Conservation (phyloP, 92 coral and sea anemone genomes). For the Phymanthus crucifer region DNA sequence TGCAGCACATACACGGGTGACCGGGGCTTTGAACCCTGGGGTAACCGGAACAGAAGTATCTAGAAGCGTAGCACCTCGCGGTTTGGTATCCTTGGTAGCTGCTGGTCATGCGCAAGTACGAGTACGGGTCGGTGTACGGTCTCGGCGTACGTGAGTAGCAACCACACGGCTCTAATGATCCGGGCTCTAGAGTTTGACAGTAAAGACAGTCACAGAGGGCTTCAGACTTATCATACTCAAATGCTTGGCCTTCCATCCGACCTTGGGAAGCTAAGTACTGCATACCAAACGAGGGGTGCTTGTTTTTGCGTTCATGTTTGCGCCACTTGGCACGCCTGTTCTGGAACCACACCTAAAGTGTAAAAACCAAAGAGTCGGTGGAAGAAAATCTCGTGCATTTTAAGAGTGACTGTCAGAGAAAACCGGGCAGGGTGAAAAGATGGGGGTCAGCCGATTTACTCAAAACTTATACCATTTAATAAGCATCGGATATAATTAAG, state of each 20-base stretch:
- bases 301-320: slow-evolving; percentile 39
- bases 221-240: background rate
- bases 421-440: too few relatives aligned
- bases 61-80: background rate
- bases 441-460: too few relatives aligned
- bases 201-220: slow-evolving; percentile 26
- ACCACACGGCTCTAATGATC: background rate
- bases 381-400: too few relatives aligned
- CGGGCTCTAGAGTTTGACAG: background rate
- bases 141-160: slow-evolving; percentile 3
- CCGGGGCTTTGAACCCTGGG: slow-evolving; percentile 1
- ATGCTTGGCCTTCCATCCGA: slow-evolving; percentile 20
- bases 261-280: slow-evolving; percentile 44
- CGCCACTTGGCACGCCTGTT: slow-evolving; percentile 57
- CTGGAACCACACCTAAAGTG: slow-evolving; percentile 46
- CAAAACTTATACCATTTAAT: too few relatives aligned
- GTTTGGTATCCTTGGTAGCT: slow-evolving; percentile 3
- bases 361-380: background rate
- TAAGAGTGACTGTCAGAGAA: too few relatives aligned
- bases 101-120: slow-evolving; percentile 2
- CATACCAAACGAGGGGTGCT: slow-evolving; percentile 44
- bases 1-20: slow-evolving; percentile 22
- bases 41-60: slow-evolving; percentile 15
- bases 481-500: too few relatives aligned
- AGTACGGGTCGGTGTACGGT: slow-evolving; percentile 4